Evolutionary conservation across 2,113 vertebrate species (phyloP), one percentile per base, ranked within the genome.

Genomic region (Mungos mungo): DNA sequence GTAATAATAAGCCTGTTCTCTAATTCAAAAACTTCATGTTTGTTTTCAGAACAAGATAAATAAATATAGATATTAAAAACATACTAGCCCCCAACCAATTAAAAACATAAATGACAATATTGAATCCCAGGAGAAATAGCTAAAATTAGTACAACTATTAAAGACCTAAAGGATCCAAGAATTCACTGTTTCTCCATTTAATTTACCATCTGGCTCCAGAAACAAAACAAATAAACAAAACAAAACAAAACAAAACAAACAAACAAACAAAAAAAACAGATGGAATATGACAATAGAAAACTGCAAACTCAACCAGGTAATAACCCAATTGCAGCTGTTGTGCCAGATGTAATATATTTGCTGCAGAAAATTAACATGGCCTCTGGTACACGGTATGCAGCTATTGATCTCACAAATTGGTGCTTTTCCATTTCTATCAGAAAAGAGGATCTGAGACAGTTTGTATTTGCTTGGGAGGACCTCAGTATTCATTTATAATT

Each of bases 321-420:
- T 82, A 72, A 74, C 33, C 15, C 19, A 76, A 65, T 25, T n/a
- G 41, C 87, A 93, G 63, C 92, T 81, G 81, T n/a, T 91, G 45
- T 87, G 81, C 89, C 89, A 91, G 66, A 95, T 81, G 89, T 84
- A 41, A 94, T n/a, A 27, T 41, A 95, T 83, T 96, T 63, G 21
- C 71, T 57, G 21, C 31, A 88, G 88, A 69, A 96, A 96, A 95
- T 88, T 84, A 88, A 15, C 65, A 69, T 45, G 69, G 68, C 57
- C 92, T 85, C 81, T 91, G 41, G 54, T 50, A 68, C 57, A 85
- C 2, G 31, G 3, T 60, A 65, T 5, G 19, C 16, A 93, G 27
- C 21, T 83, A 90, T 27, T 90, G 82, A 76, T 86, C 90, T 86
- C 79, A n/a, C 45, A 89, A 92, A 87, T 66, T 74, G 16, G 63